Evolutionary conservation across 2,797 vertebrate genomes (phyloP).

Genomic region (Psittacula echo): DNA sequence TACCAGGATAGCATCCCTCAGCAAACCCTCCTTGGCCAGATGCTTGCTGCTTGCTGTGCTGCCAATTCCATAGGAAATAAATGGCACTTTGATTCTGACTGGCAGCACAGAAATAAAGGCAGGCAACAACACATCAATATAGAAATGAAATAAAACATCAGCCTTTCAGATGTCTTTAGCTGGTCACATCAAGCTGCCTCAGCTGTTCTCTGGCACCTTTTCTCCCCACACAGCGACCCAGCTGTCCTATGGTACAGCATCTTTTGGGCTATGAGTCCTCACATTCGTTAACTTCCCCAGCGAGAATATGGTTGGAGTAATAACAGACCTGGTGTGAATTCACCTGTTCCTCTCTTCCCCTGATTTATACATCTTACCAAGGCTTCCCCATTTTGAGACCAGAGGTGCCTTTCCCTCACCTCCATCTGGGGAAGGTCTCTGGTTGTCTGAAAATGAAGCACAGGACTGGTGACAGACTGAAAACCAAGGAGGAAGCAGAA

Average conservation of each 20-base stretch:
- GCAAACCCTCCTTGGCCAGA: background rate
- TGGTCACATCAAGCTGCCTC: background rate
- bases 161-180: background rate
- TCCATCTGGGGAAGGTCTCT: background rate
- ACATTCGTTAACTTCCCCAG: background rate
- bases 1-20: background rate
- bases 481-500: background rate
- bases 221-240: background rate
- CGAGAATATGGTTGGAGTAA: background rate
- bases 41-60: background rate
- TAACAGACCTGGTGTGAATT: background rate
- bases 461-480: background rate
- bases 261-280: background rate
- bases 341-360: background rate
- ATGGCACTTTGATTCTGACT: background rate
- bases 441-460: background rate
- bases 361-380: background rate
- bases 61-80: background rate
- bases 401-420: background rate
- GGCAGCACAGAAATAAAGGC: background rate
- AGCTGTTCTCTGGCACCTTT: background rate
- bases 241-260: background rate
- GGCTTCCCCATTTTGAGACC: background rate
- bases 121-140: background rate
- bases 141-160: background rate